These are phyloP conservation scores for Machimus rusticus DNA, from an alignment of 2,888 invertebrate species.

Conservation along the genomic window DNA sequence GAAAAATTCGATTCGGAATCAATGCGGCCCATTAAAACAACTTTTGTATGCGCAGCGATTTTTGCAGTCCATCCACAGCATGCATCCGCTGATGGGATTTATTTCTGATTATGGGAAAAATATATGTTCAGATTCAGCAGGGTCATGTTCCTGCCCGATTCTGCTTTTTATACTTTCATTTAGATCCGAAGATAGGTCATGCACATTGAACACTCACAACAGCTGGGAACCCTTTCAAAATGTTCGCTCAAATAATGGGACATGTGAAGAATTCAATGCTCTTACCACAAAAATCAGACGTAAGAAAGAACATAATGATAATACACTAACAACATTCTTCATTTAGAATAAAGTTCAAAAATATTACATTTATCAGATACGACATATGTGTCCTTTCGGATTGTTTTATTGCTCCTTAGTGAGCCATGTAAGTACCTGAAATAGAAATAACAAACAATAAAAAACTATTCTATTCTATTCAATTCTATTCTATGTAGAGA, in stretches of 20 bases:
- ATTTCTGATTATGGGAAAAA: not conserved
- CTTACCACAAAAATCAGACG: no score
- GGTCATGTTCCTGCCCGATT: not conserved
- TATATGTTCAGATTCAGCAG: not conserved
- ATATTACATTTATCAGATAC: no score
- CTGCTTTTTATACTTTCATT: not conserved
- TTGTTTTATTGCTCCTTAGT: no score
- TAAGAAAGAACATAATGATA: no score
- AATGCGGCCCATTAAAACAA: not conserved
- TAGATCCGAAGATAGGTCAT: not conserved
- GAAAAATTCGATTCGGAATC: not conserved
- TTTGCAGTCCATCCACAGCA: not conserved
- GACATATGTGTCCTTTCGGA: no score
- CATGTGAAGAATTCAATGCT: no score
- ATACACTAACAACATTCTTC: no score
- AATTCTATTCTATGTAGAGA: no score
- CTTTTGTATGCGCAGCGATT: not conserved
- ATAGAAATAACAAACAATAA: no score
- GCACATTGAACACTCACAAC: not conserved
- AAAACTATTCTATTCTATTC: no score
- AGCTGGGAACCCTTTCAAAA: not conserved
- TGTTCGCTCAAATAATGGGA: not conserved
- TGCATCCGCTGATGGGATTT: not conserved
- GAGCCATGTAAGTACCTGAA: no score
- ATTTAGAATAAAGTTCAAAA: no score